phyloP scores from a whole-genome alignment of 23 tunicate species.

The Pegea sp. region DNA sequence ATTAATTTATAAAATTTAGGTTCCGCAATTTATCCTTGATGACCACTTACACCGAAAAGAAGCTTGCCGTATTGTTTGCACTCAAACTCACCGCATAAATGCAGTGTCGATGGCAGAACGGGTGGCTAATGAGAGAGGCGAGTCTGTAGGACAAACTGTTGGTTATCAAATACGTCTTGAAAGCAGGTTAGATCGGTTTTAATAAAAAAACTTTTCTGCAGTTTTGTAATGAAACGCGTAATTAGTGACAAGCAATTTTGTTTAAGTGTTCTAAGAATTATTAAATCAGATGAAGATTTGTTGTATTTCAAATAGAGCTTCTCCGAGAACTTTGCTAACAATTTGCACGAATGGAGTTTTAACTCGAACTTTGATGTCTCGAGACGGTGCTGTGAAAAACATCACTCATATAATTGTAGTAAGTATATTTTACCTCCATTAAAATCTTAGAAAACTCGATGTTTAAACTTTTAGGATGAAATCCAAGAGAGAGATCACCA shows the following conservation, averaged over 20 bases:
- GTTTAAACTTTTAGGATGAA: conserved; percentile 52
- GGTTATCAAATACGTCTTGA: conserved; percentile 89
- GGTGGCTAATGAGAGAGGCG: conserved; percentile 74
- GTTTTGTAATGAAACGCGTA: neutral
- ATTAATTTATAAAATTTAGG: conserved; percentile 6
- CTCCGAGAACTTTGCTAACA: conserved; percentile 75
- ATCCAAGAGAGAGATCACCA: conserved; percentile 83
- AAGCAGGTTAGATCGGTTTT: conserved; percentile 35
- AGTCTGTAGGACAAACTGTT: conserved; percentile 75
- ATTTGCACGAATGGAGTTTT: conserved; percentile 89
- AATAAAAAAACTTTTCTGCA: neutral
- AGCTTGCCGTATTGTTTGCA: conserved; percentile 60
- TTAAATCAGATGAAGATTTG: neutral
- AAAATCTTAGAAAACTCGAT: neutral
- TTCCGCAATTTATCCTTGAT: conserved; percentile 87
- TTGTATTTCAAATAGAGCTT: conserved; percentile 48
- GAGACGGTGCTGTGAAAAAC: conserved; percentile 32
- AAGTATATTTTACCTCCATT: no score
- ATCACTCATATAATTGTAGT: conserved; percentile 77
- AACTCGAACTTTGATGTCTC: conserved; percentile 74
- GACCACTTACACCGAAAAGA: conserved; percentile 47
- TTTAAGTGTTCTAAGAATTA: neutral
- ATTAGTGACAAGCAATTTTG: neutral
- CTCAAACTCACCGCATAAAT: conserved; percentile 59
- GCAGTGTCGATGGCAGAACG: conserved; percentile 86